Percentiles rank a stretch among this genome's conserved stretches.
Conservation (phyloP, 2,797 vertebrate genomes). For the Pseudochaenichthys georgianus region DNA sequence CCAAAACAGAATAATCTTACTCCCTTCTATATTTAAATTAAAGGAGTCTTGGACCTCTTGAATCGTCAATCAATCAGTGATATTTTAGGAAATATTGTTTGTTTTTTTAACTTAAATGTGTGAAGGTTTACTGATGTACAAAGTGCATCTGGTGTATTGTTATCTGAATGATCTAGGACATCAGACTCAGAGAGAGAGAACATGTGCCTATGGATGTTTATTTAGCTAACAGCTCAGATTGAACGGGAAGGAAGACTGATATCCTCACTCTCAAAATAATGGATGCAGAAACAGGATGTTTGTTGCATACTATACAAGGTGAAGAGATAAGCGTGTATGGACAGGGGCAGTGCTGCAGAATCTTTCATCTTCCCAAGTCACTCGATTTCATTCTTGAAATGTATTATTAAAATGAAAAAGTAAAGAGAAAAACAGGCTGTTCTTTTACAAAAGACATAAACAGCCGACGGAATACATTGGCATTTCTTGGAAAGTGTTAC, state of each 20-base stretch:
- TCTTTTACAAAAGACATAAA: neutral
- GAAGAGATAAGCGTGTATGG: constrained; percentile 50
- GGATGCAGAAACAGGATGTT: constrained; percentile 83
- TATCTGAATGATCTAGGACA: constrained; percentile 15
- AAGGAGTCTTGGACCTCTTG: too few species aligned
- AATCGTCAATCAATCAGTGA: too few species aligned
- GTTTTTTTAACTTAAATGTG: neutral
- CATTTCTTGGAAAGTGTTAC: neutral
- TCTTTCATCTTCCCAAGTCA: neutral
- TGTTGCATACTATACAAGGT: constrained; percentile 48
- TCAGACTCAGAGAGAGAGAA: neutral
- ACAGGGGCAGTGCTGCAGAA: constrained; percentile 20
- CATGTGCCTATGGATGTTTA: constrained; percentile 55
- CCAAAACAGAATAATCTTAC: too few species aligned
- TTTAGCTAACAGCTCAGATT: constrained; percentile 62
- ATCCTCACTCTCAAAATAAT: constrained; percentile 73
- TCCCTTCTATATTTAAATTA: too few species aligned
- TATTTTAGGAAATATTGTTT: neutral
- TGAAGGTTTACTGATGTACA: neutral
- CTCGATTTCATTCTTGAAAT: neutral
- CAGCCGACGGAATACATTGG: neutral
- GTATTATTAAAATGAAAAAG: neutral
- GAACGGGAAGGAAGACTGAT: constrained; percentile 82
- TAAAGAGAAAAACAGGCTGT: neutral
- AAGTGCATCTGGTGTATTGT: neutral